Base-by-base conservation (phyloP, 2,888 invertebrate species). In the Tigriopus californicus region DNA sequence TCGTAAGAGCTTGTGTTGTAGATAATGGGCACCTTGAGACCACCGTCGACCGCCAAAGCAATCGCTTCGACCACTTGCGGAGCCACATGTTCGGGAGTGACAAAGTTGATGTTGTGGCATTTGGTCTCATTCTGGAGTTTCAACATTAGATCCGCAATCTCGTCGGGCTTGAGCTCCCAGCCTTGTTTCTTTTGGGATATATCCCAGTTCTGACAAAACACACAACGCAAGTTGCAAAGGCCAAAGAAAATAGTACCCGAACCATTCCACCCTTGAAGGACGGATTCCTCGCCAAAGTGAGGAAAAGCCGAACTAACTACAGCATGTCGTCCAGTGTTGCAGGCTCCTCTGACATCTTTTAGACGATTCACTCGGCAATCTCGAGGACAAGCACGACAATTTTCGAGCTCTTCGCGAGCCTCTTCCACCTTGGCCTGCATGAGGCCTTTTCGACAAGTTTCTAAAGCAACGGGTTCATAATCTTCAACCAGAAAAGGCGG, bases 141-240 rank as follows among this genome's bases (percentile, higher is more conserved):
- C 10, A 56, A 24, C 56, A 56, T 56, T 22, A 56, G 20, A 24
- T 56, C 56, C 8, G 56, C 44, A 40, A 56, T 56, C 22, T 56
- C 56, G 13, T 44, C 11, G 20, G 56, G 22, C 12, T 42, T n/a
- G 13, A 56, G 46, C 13, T 56, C 56, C 56, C 56, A 56, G 20
- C 56, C 56, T 44, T 44, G 15, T 25, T 56, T 56, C 24, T 46
- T 42, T 25, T 56, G 56, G 20, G 44, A 44, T 2, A 56, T 56
- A 46, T 56, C 56, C 56, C 56, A 56, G 8, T 56, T 56, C 25
- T 56, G 56, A 46, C 56, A 56, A 25, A 56, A 56, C 22, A 56
- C 56, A 15, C 42, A 56, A 13, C 56, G 18, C 8, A 56, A 15
- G 20, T 56, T 56, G 25, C 56, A 56, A 8, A 56, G 18, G 2